Evolutionary conservation across 35 echinoderm and acorn worm species (phyloP).

Genomic region (Lytechinus variegatus): DNA sequence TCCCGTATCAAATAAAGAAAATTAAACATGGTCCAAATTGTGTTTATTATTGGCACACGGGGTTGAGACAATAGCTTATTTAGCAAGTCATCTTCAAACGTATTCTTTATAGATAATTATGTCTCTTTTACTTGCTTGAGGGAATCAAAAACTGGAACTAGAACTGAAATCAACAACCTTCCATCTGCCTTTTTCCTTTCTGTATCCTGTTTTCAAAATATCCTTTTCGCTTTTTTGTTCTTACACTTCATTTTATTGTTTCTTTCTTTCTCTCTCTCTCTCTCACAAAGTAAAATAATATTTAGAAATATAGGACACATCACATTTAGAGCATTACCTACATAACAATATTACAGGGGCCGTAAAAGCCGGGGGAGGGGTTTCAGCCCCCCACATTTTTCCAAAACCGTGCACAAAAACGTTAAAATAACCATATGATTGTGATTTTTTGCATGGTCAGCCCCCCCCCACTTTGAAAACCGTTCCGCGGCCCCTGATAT

Average conservation of each 20-base stretch:
- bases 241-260: background rate
- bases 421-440: too few species aligned
- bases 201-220: background rate
- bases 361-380: too few species aligned
- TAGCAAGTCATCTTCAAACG: background rate
- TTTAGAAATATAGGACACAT: too few species aligned
- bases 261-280: background rate
- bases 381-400: too few species aligned
- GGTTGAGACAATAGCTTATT: slow-evolving; percentile 10
- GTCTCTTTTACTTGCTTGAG: background rate
- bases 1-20: slow-evolving; percentile 26
- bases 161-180: background rate
- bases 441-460: too few species aligned
- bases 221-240: background rate
- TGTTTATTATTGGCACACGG: slow-evolving; percentile 25
- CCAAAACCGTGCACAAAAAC: too few species aligned
- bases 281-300: background rate
- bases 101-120: background rate
- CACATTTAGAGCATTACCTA: too few species aligned
- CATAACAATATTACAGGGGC: too few species aligned
- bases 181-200: background rate
- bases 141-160: background rate
- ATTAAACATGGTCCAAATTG: slow-evolving; percentile 35
- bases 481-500: too few species aligned
- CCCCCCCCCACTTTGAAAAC: too few species aligned